Percentiles rank a stretch among this genome's conserved stretches.
These are phyloP conservation scores for Pollimyrus isidori DNA, from an alignment of 2,113 vertebrate genomes.

Conservation along the genomic window DNA sequence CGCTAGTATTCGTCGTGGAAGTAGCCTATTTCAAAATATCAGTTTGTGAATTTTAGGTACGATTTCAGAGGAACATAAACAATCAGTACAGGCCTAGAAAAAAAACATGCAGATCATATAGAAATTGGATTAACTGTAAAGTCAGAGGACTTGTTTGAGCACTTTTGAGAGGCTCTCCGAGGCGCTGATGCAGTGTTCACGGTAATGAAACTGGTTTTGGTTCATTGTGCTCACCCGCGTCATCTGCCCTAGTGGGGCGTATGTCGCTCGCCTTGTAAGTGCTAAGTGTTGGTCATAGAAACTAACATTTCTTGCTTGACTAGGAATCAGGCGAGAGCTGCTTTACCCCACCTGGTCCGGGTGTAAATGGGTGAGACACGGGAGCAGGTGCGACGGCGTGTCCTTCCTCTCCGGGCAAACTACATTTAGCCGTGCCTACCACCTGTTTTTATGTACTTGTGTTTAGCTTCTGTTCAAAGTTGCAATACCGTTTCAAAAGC, in stretches of 20 bases:
- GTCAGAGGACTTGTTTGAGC: background rate
- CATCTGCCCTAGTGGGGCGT: background rate
- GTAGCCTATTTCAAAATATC: background rate
- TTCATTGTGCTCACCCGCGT: slow-evolving; percentile 14
- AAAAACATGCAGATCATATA: background rate
- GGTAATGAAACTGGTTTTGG: slow-evolving; percentile 20
- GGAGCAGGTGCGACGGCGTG: background rate
- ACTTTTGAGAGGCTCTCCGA: background rate
- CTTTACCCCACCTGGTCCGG: slow-evolving; percentile 26
- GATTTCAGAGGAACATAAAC: background rate
- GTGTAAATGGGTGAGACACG: background rate
- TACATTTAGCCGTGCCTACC: background rate
- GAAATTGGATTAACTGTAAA: background rate
- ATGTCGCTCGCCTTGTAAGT: slow-evolving; percentile 26
- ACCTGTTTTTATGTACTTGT: background rate
- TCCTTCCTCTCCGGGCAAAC: background rate
- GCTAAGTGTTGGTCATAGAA: slow-evolving; percentile 39
- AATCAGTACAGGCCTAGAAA: background rate
- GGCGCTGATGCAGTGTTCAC: background rate
- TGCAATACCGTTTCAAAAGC: background rate
- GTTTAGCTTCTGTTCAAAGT: background rate
- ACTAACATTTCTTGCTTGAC: slow-evolving; percentile 31
- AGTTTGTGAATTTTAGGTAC: background rate
- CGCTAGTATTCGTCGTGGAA: background rate
- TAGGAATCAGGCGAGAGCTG: slow-evolving; percentile 23